Conservation (phyloP, 2,113 vertebrate genomes). For the Hyperoodon ampullatus region DNA sequence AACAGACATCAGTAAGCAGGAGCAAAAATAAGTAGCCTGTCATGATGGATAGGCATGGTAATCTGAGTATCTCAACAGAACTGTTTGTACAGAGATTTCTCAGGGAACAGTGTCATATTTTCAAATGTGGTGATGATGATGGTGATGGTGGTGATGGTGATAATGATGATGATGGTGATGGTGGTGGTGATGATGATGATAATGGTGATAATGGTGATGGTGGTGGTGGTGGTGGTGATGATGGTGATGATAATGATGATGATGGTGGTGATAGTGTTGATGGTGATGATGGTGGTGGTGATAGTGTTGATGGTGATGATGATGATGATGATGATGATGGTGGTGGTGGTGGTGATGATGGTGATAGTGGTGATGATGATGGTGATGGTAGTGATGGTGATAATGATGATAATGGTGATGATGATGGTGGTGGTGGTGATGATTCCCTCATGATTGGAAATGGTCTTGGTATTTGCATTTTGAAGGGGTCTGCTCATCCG, state of each 20-base stretch:
- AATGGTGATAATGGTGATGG: rapidly evolving
- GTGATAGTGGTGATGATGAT: rapidly evolving
- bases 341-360: neutral
- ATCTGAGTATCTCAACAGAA: neutral
- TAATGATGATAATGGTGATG: rapidly evolving
- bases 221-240: rapidly evolving
- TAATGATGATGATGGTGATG: rapidly evolving
- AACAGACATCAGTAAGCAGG: rapidly evolving
- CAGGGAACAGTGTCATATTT: neutral
- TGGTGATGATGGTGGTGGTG: rapidly evolving
- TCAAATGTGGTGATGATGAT: neutral
- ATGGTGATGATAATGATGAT: rapidly evolving
- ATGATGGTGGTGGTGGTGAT: too few relatives aligned
- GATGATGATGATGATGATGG: rapidly evolving
- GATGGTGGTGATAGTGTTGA: rapidly evolving
- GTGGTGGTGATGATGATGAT: rapidly evolving
- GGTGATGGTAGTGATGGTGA: too few relatives aligned
- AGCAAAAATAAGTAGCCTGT: neutral
- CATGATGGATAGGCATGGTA: rapidly evolving
- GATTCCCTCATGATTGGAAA: neutral
- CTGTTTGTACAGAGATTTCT: neutral
- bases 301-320: rapidly evolving
- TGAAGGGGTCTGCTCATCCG: rapidly evolving
- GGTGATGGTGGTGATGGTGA: rapidly evolving
- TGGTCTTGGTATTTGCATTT: neutral